Conservation (phyloP, 1,140 invertebrate species). For the Dinothrombium tinctorium region DNA sequence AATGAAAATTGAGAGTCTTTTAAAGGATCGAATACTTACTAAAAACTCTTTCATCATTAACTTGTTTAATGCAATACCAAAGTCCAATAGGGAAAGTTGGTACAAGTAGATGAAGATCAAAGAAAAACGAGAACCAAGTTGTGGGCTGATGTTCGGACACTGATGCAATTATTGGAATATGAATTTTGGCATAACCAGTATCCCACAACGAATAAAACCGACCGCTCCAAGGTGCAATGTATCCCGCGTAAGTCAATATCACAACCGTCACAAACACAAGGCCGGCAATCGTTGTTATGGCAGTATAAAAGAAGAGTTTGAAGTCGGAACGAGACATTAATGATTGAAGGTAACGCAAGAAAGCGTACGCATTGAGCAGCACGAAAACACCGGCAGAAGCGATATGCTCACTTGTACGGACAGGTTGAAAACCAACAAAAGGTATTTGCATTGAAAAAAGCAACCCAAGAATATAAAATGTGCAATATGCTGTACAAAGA, state of each 20-base stretch:
- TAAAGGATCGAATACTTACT: constrained; percentile 34
- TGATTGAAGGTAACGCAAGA: constrained; percentile 66
- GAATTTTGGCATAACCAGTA: constrained; percentile 97
- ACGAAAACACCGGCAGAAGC: constrained; percentile 90
- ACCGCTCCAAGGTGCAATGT: constrained; percentile 97
- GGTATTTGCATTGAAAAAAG: constrained; percentile 97
- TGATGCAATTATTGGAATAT: constrained; percentile 98
- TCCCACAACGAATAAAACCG: constrained; percentile 99
- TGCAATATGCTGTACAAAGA: constrained; percentile 53
- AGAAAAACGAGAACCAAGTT: constrained; percentile 98
- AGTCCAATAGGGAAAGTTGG: constrained; percentile 90
- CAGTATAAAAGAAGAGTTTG: constrained; percentile 60
- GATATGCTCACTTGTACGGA: constrained; percentile 99
- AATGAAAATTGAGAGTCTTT: neutral
- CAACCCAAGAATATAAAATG: constrained; percentile 85
- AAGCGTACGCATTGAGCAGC: constrained; percentile 63
- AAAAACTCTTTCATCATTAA: constrained; percentile 95
- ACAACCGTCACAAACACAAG: constrained; percentile 65
- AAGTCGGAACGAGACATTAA: constrained; percentile 74
- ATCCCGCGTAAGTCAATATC: constrained; percentile 49
- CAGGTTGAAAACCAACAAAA: constrained; percentile 98
- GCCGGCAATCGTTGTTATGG: constrained; percentile 45
- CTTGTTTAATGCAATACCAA: constrained; percentile 94
- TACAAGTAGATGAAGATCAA: constrained; percentile 92
- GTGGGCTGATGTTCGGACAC: constrained; percentile 99